These are phyloP conservation scores for Lithophane semibrunnea DNA, from an alignment of 2,888 invertebrate species.

Conservation along the genomic window DNA sequence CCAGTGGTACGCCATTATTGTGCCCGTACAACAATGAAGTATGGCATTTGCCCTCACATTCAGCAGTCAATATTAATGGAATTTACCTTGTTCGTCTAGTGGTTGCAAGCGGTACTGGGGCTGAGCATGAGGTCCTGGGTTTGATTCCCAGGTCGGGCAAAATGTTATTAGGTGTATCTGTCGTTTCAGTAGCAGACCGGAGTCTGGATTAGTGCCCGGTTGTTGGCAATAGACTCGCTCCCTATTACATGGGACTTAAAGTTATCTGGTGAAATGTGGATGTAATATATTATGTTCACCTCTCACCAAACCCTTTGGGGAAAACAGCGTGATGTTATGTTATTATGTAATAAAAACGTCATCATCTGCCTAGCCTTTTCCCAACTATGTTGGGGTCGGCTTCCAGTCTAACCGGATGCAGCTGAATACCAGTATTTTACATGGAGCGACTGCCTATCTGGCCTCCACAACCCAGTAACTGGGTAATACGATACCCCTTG, in stretches of 20 bases:
- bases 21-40: background rate
- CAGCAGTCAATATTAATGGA: background rate
- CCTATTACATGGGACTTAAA: background rate
- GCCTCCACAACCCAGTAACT: too few species aligned
- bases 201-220: background rate
- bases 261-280: background rate
- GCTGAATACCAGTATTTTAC: too few species aligned
- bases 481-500: too few species aligned
- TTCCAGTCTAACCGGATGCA: too few species aligned
- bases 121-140: too few species aligned
- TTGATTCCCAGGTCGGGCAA: background rate
- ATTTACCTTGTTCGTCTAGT: background rate
- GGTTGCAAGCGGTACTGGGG: background rate
- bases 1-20: background rate
- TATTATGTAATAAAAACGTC: too few species aligned
- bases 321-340: too few species aligned
- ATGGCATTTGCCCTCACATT: background rate
- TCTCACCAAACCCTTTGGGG: background rate
- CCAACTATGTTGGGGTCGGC: too few species aligned
- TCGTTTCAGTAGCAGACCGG: background rate
- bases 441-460: too few species aligned
- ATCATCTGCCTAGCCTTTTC: too few species aligned
- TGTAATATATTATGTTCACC: background rate
- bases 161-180: background rate
- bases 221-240: too few species aligned